Evolutionary conservation across 1,140 invertebrate species (phyloP), one percentile per base, ranked within the genome.

Genomic region (Campoletis sonorensis): DNA sequence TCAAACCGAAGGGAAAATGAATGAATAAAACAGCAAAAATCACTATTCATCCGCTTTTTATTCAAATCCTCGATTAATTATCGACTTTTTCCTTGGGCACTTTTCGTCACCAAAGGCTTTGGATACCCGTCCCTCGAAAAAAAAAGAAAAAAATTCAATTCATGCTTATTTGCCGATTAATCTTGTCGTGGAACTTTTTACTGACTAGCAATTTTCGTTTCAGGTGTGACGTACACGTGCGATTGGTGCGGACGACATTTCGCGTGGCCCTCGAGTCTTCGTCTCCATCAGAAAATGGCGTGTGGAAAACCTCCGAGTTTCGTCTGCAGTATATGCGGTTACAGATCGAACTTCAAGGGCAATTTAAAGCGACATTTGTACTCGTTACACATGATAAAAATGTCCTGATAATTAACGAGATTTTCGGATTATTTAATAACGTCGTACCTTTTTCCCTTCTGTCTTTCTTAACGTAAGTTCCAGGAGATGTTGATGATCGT

Each of bases 311-410:
- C 90, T n/a, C 92, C 88, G 0, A 87, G 85, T 71, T 89, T 91
- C 81, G 83, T 40, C 81, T 90, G 89, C 71, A 85, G 78, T 8
- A 8, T 89, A 23, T 94, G 93, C 84, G 87, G 90, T 49, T 93
- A 93, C 87, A 92, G 89, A 83, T 92, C 94, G 18, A 92, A 93
- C 84, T 93, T 94, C 81, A 93, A 93, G 67, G 92, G 92, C 78
- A 93, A 93, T 84, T 73, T 93, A 73, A 93, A 93, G 87, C 89
- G 92, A 51, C 93, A 93, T 80, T 84, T 93, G 78, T 91, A 90
- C 58, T 90, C 64, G 33, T 85, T 87, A 21, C 89, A 90, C 76
- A 86, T 85, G 18, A 82, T 85, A 58, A 83, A 71, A 21, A 75
- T 83, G 54, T 16, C 67, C 72, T 84, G 68, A 85, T 49, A 33